Conservation (phyloP, 2,797 vertebrate genomes). For the Streptopelia turtur region DNA sequence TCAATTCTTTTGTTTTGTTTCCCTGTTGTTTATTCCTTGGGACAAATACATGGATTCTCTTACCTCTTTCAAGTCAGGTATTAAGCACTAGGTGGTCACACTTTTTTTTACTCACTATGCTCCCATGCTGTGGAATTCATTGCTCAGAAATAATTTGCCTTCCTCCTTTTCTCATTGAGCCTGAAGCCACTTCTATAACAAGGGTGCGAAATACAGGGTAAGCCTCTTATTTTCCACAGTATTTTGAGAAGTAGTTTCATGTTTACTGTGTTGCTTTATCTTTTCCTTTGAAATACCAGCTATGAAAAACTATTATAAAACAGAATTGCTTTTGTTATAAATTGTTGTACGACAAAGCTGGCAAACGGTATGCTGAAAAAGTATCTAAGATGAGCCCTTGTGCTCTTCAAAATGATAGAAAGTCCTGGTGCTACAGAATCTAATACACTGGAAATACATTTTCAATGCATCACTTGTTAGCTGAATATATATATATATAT, state of each 20-base stretch:
- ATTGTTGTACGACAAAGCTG: constrained; percentile 34
- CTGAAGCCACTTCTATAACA: constrained; percentile 18
- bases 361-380: not conserved
- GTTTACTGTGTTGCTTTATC: constrained; percentile 39
- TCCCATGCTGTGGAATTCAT: constrained; percentile 40
- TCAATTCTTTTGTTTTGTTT: not conserved
- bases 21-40: constrained; percentile 9
- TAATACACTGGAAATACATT: constrained; percentile 16
- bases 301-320: constrained; percentile 42
- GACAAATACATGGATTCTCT: not conserved
- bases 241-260: constrained; percentile 37
- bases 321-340: constrained; percentile 23
- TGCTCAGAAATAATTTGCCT: constrained; percentile 35
- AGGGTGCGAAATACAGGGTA: not conserved
- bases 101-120: not conserved
- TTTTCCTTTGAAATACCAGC: constrained; percentile 1
- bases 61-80: constrained; percentile 21
- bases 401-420: constrained; percentile 21
- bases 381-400: not conserved
- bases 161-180: constrained; percentile 14
- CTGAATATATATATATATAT: not conserved
- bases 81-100: constrained; percentile 25
- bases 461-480: constrained; percentile 9
- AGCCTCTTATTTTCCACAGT: constrained; percentile 40
- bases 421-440: not conserved